Percentiles rank a stretch among this genome's conserved stretches.
Evolutionary conservation across 1,140 invertebrate genomes (phyloP).

Genomic region (Bombus pascuorum): DNA sequence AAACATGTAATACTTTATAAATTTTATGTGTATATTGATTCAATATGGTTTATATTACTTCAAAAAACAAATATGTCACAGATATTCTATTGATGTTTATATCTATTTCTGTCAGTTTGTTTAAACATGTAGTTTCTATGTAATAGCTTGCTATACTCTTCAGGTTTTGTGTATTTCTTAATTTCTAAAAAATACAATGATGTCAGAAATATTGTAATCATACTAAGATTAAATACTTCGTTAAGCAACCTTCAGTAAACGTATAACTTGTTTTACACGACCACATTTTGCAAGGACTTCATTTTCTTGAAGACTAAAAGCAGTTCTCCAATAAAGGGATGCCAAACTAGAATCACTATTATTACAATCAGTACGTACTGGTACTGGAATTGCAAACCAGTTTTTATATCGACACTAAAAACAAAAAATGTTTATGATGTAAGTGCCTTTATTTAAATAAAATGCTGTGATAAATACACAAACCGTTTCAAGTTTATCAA

Average conservation of each 20-base stretch:
- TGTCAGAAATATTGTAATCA: neutral
- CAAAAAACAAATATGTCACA: constrained; percentile 35
- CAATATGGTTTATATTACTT: constrained; percentile 13
- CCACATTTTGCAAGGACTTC: constrained; percentile 47
- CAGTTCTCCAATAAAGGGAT: constrained; percentile 61
- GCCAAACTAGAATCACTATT: neutral
- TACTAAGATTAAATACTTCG: neutral
- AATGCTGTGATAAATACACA: neutral
- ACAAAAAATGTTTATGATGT: constrained; percentile 4
- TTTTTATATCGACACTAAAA: constrained; percentile 24
- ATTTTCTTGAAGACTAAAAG: constrained; percentile 66
- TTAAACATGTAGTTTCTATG: constrained; percentile 71
- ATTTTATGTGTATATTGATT: neutral
- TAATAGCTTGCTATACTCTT: constrained; percentile 68
- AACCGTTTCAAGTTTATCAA: accelerated
- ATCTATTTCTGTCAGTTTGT: constrained; percentile 35
- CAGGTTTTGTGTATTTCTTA: constrained; percentile 61
- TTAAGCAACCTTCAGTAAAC: constrained; percentile 65
- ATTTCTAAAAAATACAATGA: constrained; percentile 60
- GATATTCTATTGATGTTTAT: neutral
- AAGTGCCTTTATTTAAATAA: neutral
- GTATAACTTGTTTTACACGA: constrained; percentile 63
- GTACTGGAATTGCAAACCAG: constrained; percentile 67
- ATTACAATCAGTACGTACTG: neutral
- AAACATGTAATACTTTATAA: constrained; percentile 24